phyloP scores from a whole-genome alignment of 1,140 invertebrate genomes.

The Chionoecetes opilio region DNA sequence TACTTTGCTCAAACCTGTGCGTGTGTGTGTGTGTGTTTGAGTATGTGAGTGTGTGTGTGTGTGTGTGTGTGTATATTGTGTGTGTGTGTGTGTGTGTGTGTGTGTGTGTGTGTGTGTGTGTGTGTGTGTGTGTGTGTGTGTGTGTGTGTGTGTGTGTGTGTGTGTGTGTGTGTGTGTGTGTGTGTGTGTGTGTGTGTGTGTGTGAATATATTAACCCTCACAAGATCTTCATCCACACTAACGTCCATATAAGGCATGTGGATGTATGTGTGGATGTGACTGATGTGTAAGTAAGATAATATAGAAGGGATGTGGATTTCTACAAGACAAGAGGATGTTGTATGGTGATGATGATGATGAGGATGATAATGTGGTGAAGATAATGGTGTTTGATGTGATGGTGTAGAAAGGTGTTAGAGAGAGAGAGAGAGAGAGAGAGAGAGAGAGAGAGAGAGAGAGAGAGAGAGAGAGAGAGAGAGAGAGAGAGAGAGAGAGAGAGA shows the following conservation, averaged over 20 bases:
- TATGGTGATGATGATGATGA: too few species aligned
- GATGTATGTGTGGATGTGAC: background rate
- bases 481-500: slow-evolving; percentile 10
- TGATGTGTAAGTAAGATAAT: background rate
- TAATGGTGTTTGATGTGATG: too few species aligned
- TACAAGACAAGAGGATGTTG: too few species aligned
- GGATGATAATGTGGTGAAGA: too few species aligned
- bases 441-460: too few species aligned
- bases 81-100: too few species aligned
- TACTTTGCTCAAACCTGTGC: background rate
- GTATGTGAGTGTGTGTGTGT: background rate
- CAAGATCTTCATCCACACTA: background rate
- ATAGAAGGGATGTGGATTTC: background rate
- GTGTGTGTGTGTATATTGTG: background rate
- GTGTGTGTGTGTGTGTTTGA: background rate
- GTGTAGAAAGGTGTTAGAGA: too few species aligned
- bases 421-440: too few species aligned
- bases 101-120: too few species aligned
- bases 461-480: too few species aligned
- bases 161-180: slow-evolving; percentile 27
- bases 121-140: too few species aligned
- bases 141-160: background rate
- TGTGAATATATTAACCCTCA: background rate
- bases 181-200: background rate
- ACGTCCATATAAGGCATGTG: background rate